These are phyloP conservation scores for Hemibagrus guttatus DNA, from an alignment of 2,797 vertebrate species.

Conservation along the genomic window DNA sequence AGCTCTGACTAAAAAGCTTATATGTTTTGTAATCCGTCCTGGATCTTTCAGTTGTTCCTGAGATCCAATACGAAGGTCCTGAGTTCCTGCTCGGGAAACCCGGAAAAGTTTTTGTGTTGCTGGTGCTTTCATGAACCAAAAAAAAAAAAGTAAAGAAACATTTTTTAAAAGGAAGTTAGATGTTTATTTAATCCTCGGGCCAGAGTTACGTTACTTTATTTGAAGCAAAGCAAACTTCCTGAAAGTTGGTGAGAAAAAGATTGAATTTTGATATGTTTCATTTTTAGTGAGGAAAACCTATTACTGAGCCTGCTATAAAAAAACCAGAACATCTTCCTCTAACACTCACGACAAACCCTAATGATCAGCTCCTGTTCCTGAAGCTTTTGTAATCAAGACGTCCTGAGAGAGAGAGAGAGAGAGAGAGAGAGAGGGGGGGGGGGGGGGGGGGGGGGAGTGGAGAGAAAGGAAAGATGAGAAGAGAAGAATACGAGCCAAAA, in stretches of 20 bases:
- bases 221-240: not conserved
- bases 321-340: not conserved
- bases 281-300: not conserved
- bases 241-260: not conserved
- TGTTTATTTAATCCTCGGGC: not conserved
- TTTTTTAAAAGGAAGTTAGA: not conserved
- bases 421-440: too few species aligned
- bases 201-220: not conserved
- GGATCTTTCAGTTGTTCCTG: not conserved
- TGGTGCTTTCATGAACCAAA: not conserved
- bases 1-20: too few species aligned
- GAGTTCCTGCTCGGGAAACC: too few species aligned
- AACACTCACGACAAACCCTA: not conserved
- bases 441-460: too few species aligned
- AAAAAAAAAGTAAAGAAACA: not conserved
- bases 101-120: not conserved
- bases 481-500: not conserved
- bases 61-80: not conserved
- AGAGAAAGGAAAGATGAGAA: not conserved
- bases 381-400: not conserved
- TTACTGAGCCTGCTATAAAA: too few species aligned
- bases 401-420: not conserved
- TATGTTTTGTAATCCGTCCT: too few species aligned
- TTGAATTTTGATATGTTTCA: not conserved
- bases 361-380: not conserved